Base-by-base conservation (phyloP, 2,113 vertebrate species). In the Leptobrachium ailaonicum region DNA sequence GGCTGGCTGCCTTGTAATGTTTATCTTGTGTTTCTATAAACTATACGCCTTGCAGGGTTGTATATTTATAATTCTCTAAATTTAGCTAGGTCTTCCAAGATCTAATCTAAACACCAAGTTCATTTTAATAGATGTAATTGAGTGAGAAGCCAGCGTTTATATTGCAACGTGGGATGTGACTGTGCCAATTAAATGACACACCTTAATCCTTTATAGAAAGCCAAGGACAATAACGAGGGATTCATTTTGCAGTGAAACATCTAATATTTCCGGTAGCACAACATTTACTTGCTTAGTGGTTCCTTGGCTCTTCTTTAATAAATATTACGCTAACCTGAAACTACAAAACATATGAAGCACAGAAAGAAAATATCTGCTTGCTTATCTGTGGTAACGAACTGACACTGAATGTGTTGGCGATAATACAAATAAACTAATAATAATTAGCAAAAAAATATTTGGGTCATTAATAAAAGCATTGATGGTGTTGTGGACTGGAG, bases 1-100 rank as follows among this genome's bases (percentile, higher is more conserved):
- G 72, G 64, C 72, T 75, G 79, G 45, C 79, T 81, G 71, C 64
- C 60, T 67, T 73, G 41, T 69, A 69, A 62, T 74, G 71, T 63
- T 66, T 74, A 73, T 68, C 64, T 75, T 42, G 50, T 66, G 20
- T 63, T 81, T 53, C 12, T 81, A 81, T 75, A 81, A 81, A 81
- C 64, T 66, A n/a, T 80, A 45, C 14, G 14, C 64, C 72, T 14
- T 68, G 60, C 79, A 75, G 66, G 56, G 58, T 11, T 66, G 47
- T 68, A 60, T 62, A 66, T 60, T 66, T 58, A 72, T 67, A 54
- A 81, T 62, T 81, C 41, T 50, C 66, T 75, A 68, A 74, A 75
- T 44, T 41, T 56, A 75, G 62, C 63, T 42, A 69, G 64, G 58
- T 68, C 70, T 54, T 72, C 72, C 53, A 75, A 62, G 42, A 53